These are phyloP conservation scores for Labrus mixtus DNA, from an alignment of 2,113 vertebrate genomes.

Conservation along the genomic window DNA sequence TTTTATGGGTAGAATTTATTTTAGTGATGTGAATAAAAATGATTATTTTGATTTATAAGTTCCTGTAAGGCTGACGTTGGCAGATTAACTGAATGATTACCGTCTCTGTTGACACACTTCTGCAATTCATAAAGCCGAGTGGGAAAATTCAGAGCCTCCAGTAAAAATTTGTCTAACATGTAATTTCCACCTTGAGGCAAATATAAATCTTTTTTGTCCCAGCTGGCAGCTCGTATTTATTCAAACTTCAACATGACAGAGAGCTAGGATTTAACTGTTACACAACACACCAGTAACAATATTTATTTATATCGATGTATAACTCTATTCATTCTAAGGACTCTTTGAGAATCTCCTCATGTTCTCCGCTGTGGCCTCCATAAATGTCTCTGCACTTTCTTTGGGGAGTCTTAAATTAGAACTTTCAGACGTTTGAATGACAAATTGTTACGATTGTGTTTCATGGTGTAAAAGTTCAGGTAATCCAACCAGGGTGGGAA, in stretches of 20 bases:
- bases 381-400: conserved; percentile 63
- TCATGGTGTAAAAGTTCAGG: conserved; percentile 64
- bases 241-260: conserved; percentile 23
- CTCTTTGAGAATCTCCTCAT: conserved; percentile 26
- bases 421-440: conserved; percentile 57
- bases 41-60: conserved; percentile 6
- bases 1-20: neutral
- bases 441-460: conserved; percentile 68
- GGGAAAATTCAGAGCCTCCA: conserved; percentile 15
- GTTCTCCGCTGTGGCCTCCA: conserved; percentile 39
- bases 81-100: conserved; percentile 24
- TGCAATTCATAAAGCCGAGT: conserved; percentile 17
- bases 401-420: conserved; percentile 68
- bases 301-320: conserved; percentile 23
- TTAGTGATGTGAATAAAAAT: conserved; percentile 23
- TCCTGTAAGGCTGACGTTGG: conserved; percentile 7
- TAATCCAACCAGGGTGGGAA: conserved; percentile 81
- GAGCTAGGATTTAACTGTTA: conserved; percentile 26
- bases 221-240: conserved; percentile 35
- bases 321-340: conserved; percentile 1
- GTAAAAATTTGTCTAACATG: conserved; percentile 19
- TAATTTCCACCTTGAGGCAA: conserved; percentile 43
- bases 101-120: conserved; percentile 15
- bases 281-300: conserved; percentile 10
- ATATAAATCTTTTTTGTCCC: conserved; percentile 32